Evolutionary conservation across 1,140 invertebrate genomes (phyloP).

Genomic region (Potamilus streckersoni): DNA sequence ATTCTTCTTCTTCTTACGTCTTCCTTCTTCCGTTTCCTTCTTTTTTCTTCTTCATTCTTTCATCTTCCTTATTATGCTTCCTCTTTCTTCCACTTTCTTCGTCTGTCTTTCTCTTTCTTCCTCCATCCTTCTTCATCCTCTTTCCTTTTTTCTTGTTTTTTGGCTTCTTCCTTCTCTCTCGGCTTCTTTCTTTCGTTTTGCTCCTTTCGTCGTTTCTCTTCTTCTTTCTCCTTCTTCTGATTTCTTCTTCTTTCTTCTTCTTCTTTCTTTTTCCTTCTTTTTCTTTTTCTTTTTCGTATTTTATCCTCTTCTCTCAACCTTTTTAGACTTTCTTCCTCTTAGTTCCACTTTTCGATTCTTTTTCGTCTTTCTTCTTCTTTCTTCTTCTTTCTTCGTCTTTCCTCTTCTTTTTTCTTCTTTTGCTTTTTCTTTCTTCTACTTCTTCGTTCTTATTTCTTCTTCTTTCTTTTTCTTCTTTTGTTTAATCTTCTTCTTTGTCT

Average conservation of each 20-base stretch:
- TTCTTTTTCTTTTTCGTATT: not conserved
- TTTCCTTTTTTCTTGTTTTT: not conserved
- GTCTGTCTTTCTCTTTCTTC: not conserved
- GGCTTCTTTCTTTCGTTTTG: not conserved
- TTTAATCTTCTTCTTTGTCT: not conserved
- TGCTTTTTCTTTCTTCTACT: no score
- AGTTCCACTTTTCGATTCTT: not conserved
- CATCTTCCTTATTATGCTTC: not conserved
- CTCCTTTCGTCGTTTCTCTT: not conserved
- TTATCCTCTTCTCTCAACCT: not conserved
- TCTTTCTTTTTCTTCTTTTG: not conserved
- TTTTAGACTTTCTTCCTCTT: not conserved
- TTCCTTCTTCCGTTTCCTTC: conserved; percentile 1
- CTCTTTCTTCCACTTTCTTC: not conserved
- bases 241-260: not conserved
- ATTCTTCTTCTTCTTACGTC: not conserved
- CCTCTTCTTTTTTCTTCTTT: no score
- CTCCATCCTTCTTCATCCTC: not conserved
- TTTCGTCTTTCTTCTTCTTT: no score
- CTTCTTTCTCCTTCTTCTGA: not conserved
- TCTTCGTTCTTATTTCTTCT: no score
- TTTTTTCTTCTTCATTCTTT: conserved; percentile 1
- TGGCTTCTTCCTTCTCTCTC: not conserved
- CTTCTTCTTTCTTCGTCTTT: no score
- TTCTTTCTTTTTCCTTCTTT: not conserved